Conservation (phyloP, 64 coral and sea anemone species). For the Stichodactyla helianthus region DNA sequence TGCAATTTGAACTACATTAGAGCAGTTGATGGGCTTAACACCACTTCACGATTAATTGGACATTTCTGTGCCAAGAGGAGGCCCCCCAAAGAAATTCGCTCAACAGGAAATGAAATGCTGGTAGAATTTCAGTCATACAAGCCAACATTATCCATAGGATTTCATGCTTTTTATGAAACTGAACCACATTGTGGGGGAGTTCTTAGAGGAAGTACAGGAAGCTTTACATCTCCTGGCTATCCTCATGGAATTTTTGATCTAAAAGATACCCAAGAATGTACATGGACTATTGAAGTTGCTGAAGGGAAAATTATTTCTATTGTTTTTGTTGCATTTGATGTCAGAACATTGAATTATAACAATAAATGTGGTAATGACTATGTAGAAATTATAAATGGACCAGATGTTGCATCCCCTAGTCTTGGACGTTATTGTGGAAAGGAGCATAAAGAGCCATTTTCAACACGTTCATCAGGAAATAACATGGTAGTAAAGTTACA, state of each 20-base stretch:
- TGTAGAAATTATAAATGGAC: conserved; percentile 69
- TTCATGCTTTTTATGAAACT: conserved; percentile 49
- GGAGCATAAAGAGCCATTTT: conserved; percentile 22
- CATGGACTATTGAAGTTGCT: conserved; percentile 67
- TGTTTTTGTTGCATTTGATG: conserved; percentile 64
- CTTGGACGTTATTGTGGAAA: conserved; percentile 59
- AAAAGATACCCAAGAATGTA: conserved; percentile 35
- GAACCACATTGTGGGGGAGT: conserved; percentile 65
- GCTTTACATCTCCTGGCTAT: conserved; percentile 79
- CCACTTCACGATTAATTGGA: conserved; percentile 35
- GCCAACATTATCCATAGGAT: conserved; percentile 27
- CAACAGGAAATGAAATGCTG: conserved; percentile 61
- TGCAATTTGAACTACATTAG: conserved; percentile 72
- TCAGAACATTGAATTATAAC: conserved; percentile 10
- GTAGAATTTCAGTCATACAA: conserved; percentile 65
- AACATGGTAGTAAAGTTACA: conserved; percentile 58
- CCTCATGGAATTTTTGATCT: not conserved
- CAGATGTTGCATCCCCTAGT: conserved; percentile 6
- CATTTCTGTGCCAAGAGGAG: conserved; percentile 65
- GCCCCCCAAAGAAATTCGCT: conserved; percentile 22
- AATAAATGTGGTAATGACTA: conserved; percentile 46
- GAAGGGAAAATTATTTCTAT: conserved; percentile 53
- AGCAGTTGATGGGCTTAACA: conserved; percentile 68
- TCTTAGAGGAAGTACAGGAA: conserved; percentile 47
- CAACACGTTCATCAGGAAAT: conserved; percentile 48